Percentiles rank a stretch among this genome's conserved stretches.
Conservation (phyloP, 2,797 vertebrate genomes). For the Calcarius lapponicus region DNA sequence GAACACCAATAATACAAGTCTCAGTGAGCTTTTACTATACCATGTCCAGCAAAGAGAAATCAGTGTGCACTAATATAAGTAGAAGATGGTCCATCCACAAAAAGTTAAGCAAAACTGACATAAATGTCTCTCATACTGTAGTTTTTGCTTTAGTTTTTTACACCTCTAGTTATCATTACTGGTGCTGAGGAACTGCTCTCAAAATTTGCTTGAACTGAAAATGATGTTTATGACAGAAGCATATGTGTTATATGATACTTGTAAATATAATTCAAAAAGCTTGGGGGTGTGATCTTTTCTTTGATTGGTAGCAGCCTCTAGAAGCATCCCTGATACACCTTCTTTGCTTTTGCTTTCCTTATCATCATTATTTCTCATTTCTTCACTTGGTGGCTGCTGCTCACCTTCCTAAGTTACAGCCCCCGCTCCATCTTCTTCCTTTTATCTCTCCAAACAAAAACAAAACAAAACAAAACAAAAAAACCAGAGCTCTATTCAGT, state of each 20-base stretch:
- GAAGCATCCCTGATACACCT: not conserved
- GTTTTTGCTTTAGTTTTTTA: not conserved
- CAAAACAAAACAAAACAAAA: not conserved
- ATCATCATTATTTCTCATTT: not conserved
- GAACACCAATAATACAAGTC: not conserved
- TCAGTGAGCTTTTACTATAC: not conserved
- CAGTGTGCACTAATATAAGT: not conserved
- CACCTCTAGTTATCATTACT: not conserved
- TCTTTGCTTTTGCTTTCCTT: slow-evolving; percentile 6
- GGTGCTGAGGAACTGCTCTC: not conserved
- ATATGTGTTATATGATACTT: not conserved
- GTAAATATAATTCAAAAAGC: not conserved
- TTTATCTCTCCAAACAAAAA: not conserved
- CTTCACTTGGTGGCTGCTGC: not conserved
- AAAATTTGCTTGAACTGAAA: not conserved
- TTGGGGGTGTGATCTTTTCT: not conserved
- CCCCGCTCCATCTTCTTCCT: not conserved
- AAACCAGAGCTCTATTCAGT: not conserved
- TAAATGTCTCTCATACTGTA: not conserved
- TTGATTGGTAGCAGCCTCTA: not conserved
- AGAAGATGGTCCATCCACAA: not conserved
- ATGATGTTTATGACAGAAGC: not conserved
- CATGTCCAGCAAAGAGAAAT: not conserved
- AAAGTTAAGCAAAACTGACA: not conserved
- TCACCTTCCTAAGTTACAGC: not conserved